Base-by-base conservation (phyloP, 2,888 invertebrate genomes). In the Suillia variegata region DNA sequence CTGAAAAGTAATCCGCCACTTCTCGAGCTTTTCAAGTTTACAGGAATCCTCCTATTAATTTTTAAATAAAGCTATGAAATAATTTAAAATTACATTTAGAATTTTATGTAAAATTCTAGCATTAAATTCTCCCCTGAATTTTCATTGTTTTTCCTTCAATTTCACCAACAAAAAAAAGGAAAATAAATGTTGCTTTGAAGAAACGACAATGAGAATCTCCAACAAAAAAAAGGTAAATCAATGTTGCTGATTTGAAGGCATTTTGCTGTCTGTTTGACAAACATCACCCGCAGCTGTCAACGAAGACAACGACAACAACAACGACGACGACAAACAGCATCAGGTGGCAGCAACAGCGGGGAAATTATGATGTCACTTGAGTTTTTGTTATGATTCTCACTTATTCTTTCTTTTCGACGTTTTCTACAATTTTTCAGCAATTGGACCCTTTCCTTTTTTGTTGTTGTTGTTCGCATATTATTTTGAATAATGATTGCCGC, bases 371-470 rank as follows among this genome's bases (percentile, higher is more conserved):
- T 31, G 51, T 51, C 51, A 51, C 20, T 51, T 31, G 51, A 31
- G 13, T 51, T 31, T n/a, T n/a, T 51, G 51, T 51, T 51, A 31
- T 51, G 51, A 51, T 51, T 51, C 31, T n/a, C 15, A n/a, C 22
- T 13, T 49, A 22, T 49, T 18, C 20, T 49, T 24, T 38, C 31
- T 17, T 50, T 33, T 56, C 34, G 42, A 24, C 42, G 18, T 20
- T 22, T 50, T 21, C 47, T 51, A 18, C 13, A 6, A 15, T 17
- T 20, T 49, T 21, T 31, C 18, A 8, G 15, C 20, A 13, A 15
- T 51, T 50, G 26, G 42, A 10, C 21, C 21, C 13, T 49, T 62
- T 65, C 62, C 62, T 71, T 68, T 63, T 31, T 17, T 26, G 4
- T 52, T 52, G 13, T 21, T 52, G 2, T 33, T 52, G 34, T 52